phyloP scores from a whole-genome alignment of 2,888 invertebrate species.

The Pristionchus exspectatus region DNA sequence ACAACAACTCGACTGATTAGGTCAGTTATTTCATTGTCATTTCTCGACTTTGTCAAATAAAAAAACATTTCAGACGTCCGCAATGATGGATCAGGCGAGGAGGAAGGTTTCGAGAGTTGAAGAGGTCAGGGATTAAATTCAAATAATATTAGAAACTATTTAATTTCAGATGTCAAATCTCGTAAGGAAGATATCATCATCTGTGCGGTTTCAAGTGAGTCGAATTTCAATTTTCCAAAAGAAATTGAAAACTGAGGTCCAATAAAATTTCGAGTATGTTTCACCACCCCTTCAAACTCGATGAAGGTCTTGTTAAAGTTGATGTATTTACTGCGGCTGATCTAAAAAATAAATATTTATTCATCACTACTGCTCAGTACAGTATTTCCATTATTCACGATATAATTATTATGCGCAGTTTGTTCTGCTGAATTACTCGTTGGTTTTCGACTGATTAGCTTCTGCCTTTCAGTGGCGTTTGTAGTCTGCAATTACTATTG shows the following conservation, averaged over 20 bases:
- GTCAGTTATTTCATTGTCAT: background rate
- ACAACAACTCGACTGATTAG: background rate
- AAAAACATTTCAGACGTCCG: background rate
- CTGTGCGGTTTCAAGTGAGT: slow-evolving; percentile 18
- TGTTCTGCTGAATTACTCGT: background rate
- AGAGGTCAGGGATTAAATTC: background rate
- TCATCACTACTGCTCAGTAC: background rate
- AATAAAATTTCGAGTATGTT: background rate
- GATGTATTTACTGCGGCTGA: background rate
- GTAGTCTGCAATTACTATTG: background rate
- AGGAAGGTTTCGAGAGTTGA: slow-evolving; percentile 10
- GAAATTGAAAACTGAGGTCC: background rate
- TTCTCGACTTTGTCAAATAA: background rate
- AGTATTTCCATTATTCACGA: background rate
- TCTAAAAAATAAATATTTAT: background rate
- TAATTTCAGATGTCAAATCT: background rate
- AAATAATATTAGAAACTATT: background rate
- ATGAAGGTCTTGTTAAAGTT: background rate
- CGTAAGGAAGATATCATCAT: background rate
- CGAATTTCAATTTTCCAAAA: background rate
- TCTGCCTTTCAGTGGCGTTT: slow-evolving; percentile 28
- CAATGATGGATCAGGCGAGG: slow-evolving; percentile 3
- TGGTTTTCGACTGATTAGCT: background rate
- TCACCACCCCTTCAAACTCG: background rate
- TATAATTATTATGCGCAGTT: background rate